Evolutionary conservation across 2,888 invertebrate genomes (phyloP), one percentile per base, ranked within the genome.

Genomic region (Prenolepis imparis): DNA sequence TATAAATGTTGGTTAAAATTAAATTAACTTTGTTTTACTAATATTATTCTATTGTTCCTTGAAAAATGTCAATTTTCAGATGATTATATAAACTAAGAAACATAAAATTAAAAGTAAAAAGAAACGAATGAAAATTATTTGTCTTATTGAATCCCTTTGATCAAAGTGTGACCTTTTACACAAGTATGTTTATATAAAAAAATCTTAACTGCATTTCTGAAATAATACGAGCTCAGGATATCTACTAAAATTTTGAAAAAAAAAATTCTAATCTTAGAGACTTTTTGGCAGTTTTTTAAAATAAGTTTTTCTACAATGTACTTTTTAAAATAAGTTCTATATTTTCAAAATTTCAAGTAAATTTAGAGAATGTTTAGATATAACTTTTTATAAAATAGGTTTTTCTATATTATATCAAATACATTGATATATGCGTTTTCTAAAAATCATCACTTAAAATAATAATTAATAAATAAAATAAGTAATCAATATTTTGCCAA

Each of bases 111-210:
- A 28, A 28, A 28, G 28, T 28, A 52, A 52, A 52, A 52, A 18
- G 2, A 52, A 5, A 52, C 8, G 8, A n/a, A 6, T 18, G 8
- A 52, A 52, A n/a, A 52, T 15, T 2, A n/a, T 1, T n/a, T 8
- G 8, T 52, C n/a, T 52, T 8, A 52, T 8, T 52, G 8, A 2
- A 52, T n/a, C n/a, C 8, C 8, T 8, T 52, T 52, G 52, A 48
- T n/a, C 48, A 48, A 48, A 48, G 48, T 48, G 18, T 44, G 3
- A 6, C 18, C 8, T 52, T 52, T 52, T 52, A 18, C 18, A 48
- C 48, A 52, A n/a, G n/a, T 52, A 52, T 52, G n/a, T 52, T 52
- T 52, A 52, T 8, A 52, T 52, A 52, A 52, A 52, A 52, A n/a
- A 52, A 52, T 52, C n/a, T n/a, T 48, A 52, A 2, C 52, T 18